phyloP scores from a whole-genome alignment of 2,888 invertebrate genomes.

The Phortica okadai region DNA sequence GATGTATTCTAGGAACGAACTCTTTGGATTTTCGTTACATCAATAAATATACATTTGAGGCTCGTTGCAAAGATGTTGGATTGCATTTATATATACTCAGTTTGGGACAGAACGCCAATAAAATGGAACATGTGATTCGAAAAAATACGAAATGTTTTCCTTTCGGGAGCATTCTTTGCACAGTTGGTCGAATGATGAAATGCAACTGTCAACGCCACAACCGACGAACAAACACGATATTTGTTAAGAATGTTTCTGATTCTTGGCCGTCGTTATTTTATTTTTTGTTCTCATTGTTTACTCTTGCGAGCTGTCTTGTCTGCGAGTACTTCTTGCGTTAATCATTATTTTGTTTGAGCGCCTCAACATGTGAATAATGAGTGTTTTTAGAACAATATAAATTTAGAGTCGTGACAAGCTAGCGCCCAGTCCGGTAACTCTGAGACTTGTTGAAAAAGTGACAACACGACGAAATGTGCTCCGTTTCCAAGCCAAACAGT shows the following conservation, averaged over 20 bases:
- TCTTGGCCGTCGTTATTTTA: neutral
- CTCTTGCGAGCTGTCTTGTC: neutral
- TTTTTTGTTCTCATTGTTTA: neutral
- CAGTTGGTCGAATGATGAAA: constrained; percentile 4
- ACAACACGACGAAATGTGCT: neutral
- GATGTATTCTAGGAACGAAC: no score
- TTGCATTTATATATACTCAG: no score
- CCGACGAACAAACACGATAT: neutral
- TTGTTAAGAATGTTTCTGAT: neutral
- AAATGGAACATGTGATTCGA: no score
- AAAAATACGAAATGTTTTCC: neutral
- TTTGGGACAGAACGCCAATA: no score
- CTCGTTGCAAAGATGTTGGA: no score
- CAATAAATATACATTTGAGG: no score
- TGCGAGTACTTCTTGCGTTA: neutral
- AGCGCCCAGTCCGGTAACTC: no score
- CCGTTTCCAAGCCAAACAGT: neutral
- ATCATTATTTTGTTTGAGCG: neutral
- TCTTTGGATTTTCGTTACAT: no score
- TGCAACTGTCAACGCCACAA: constrained; percentile 5
- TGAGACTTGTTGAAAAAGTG: neutral
- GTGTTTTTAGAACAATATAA: no score
- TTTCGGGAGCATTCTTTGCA: neutral
- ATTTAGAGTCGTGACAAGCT: no score
- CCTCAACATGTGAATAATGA: no score